Base-by-base conservation (phyloP, 1,140 invertebrate genomes). In the Macrobrachium rosenbergii region DNA sequence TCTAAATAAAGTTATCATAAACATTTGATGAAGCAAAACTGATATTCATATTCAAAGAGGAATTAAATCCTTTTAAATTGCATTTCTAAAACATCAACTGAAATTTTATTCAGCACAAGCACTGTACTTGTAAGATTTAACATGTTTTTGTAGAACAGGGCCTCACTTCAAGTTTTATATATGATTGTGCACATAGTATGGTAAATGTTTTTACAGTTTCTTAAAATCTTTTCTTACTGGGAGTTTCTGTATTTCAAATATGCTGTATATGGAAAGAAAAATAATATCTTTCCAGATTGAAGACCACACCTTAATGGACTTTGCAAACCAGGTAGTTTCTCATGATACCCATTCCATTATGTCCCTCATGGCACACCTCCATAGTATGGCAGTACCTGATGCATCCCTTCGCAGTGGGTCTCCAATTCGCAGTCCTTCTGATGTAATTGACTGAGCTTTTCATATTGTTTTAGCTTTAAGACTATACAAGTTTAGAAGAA, bases 251-350 rank as follows among this genome's bases (percentile, higher is more conserved):
- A 28, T 75, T 12, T 21, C 7, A 28, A 28, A 2, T 73, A 21
- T 73, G 28, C 14, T 73, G 14, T 73, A 28, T 21, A 73, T 14
- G 14, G 28, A 16, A 73, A 21, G 17, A 14, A 73, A 73, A 28
- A 19, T 7, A 28, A 19, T 75, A 12, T 11, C n/a, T 43, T 75
- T 75, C 37, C 79, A 89, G 87, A 92, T 94, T 60, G 95, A 96
- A 90, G 91, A 91, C 60, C 92, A 92, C 67, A 96, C 95, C 0
- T 90, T 96, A 45, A 91, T 95, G 89, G 94, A 94, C 89, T 96
- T 96, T 89, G 95, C 95, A 0, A 92, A 92, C 64, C 93, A 93
- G 90, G 94, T 94, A 10, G 94, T 96, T 0, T 94, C 94, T 0
- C 94, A 95, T 67, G 93, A 93, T 87, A 91, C 93, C 0, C 92